phyloP scores from a whole-genome alignment of 2,888 invertebrate species.

The Trichopoda pennipes region DNA sequence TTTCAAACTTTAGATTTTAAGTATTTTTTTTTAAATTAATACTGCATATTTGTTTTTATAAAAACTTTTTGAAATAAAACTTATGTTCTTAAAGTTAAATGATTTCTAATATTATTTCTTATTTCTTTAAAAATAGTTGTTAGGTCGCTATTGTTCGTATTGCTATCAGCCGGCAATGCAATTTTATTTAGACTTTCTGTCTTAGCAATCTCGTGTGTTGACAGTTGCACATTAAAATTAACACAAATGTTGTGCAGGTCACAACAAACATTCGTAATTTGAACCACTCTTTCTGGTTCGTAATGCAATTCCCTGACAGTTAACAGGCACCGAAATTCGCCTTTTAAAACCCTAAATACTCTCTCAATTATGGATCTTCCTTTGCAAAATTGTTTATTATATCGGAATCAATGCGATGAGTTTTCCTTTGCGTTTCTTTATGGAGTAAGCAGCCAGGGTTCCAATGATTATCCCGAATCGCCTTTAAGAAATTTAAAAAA shows the following conservation, averaged over 20 bases:
- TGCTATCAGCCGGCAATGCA: conserved; percentile 24
- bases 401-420: conserved; percentile 31
- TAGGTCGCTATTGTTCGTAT: conserved; percentile 28
- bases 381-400: conserved; percentile 50
- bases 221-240: conserved; percentile 43
- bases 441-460: conserved; percentile 48
- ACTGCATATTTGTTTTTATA: conserved; percentile 18
- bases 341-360: conserved; percentile 44
- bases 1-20: conserved; percentile 26
- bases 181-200: conserved; percentile 48
- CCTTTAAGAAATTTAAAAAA: conserved; percentile 15
- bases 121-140: conserved; percentile 46
- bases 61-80: conserved; percentile 15
- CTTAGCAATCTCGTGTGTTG: conserved; percentile 27
- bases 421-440: conserved; percentile 43
- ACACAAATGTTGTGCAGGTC: conserved; percentile 53
- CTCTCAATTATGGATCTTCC: no score
- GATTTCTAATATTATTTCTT: conserved; percentile 46
- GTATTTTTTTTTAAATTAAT: conserved; percentile 21
- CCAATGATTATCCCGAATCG: conserved; percentile 50
- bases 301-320: conserved; percentile 49
- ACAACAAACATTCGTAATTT: conserved; percentile 44
- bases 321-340: conserved; percentile 53
- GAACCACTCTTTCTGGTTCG: no score
- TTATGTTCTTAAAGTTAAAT: conserved; percentile 43